Evolutionary conservation across 2,888 invertebrate species (phyloP).

Genomic region (Ichneumon xanthorius): DNA sequence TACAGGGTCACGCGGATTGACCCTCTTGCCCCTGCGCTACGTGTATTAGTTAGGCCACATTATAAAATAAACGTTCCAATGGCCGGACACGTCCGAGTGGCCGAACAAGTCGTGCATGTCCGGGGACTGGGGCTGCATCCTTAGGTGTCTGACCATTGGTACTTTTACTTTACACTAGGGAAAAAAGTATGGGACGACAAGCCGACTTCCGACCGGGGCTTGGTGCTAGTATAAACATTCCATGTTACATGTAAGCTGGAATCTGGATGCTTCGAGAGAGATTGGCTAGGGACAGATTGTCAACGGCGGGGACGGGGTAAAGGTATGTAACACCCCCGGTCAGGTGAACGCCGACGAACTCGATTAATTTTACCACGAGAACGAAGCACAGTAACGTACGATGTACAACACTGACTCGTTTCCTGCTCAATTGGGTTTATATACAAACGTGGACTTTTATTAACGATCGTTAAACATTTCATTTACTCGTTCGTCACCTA

Average conservation of each 20-base stretch:
- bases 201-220: slow-evolving; percentile 9
- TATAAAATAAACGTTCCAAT: neutral
- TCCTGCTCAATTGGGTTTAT: slow-evolving; percentile 33
- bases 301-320: slow-evolving; percentile 54
- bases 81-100: too few species aligned
- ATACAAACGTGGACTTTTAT: slow-evolving; percentile 57
- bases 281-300: slow-evolving; percentile 64
- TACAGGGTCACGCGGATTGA: neutral
- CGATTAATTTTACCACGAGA: slow-evolving; percentile 39
- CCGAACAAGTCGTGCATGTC: too few species aligned
- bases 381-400: slow-evolving; percentile 59
- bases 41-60: slow-evolving; percentile 51
- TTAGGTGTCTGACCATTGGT: too few species aligned
- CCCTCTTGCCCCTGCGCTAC: slow-evolving; percentile 12
- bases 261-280: slow-evolving; percentile 46
- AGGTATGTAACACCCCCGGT: slow-evolving; percentile 18
- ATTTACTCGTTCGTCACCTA: slow-evolving; percentile 24
- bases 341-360: slow-evolving; percentile 32
- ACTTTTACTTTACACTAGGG: slow-evolving; percentile 6
- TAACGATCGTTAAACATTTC: slow-evolving; percentile 32
- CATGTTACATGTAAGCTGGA: slow-evolving; percentile 11
- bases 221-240: slow-evolving; percentile 30
- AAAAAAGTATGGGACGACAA: slow-evolving; percentile 17
- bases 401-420: slow-evolving; percentile 49
- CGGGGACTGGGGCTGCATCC: too few species aligned